Conservation (phyloP, 2,113 vertebrate genomes). For the Prionailurus viverrinus region DNA sequence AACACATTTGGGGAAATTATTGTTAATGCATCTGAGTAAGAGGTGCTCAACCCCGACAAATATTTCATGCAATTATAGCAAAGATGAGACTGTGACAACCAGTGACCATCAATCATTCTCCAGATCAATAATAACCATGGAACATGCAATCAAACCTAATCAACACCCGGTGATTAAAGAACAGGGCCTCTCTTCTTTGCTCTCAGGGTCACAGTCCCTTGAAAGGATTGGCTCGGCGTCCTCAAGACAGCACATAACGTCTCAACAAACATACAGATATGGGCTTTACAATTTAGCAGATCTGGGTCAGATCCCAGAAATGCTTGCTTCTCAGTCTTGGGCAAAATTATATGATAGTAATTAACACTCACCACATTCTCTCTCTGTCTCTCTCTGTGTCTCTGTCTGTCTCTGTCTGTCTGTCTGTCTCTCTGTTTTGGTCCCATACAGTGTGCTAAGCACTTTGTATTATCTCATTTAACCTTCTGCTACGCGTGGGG, state of each 20-base stretch:
- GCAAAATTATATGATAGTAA: not conserved
- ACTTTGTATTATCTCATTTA: not conserved
- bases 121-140: constrained; percentile 85
- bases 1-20: constrained; percentile 80
- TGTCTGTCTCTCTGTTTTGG: not conserved
- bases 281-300: not conserved
- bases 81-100: constrained; percentile 84
- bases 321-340: not conserved
- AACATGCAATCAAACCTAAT: constrained; percentile 85
- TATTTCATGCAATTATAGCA: constrained; percentile 86
- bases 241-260: not conserved
- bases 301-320: not conserved
- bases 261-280: not conserved
- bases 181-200: constrained; percentile 66
- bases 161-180: constrained; percentile 82
- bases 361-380: not conserved
- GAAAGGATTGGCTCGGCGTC: constrained; percentile 66
- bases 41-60: constrained; percentile 84
- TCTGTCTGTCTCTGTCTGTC: not conserved
- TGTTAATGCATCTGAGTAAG: constrained; percentile 86
- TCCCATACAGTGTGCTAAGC: not conserved
- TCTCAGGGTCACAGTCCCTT: constrained; percentile 63
- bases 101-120: constrained; percentile 82
- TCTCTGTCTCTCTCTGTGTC: not conserved
- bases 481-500: not conserved